Conservation (phyloP, 2,113 vertebrate species). For the Podarcis cretensis region DNA sequence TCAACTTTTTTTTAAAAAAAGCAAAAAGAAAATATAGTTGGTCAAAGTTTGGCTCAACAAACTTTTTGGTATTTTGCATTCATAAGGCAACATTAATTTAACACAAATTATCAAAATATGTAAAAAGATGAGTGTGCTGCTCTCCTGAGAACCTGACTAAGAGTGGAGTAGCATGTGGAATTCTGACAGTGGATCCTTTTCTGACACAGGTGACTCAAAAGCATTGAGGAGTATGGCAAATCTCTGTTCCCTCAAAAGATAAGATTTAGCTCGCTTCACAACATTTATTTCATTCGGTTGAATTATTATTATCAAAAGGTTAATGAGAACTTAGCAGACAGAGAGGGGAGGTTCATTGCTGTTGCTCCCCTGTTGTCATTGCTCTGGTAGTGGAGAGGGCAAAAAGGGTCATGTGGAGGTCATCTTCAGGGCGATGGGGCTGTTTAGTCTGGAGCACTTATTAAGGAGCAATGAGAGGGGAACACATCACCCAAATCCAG, state of each 20-base stretch:
- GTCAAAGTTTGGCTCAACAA: not conserved
- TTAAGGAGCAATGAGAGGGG: too few relatives aligned
- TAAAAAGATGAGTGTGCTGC: not conserved
- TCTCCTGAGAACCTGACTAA: not conserved
- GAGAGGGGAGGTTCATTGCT: too few relatives aligned
- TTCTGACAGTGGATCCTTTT: not conserved
- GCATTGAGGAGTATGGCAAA: not conserved
- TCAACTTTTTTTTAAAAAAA: not conserved
- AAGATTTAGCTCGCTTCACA: not conserved
- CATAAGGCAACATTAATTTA: not conserved
- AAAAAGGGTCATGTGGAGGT: too few relatives aligned
- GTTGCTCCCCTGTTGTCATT: too few relatives aligned
- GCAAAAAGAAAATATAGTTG: not conserved
- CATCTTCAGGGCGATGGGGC: too few relatives aligned
- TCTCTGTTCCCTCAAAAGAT: not conserved
- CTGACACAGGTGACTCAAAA: not conserved
- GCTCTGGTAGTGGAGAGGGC: too few relatives aligned
- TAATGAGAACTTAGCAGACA: fast-evolving
- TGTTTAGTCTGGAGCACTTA: too few relatives aligned
- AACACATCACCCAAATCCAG: too few relatives aligned
- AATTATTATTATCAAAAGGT: not conserved
- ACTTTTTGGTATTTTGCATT: not conserved
- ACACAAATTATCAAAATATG: not conserved
- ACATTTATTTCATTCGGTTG: not conserved
- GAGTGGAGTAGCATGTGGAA: not conserved